Evolutionary conservation across 2,888 invertebrate genomes (phyloP).

Genomic region (Eupsilia transversa): DNA sequence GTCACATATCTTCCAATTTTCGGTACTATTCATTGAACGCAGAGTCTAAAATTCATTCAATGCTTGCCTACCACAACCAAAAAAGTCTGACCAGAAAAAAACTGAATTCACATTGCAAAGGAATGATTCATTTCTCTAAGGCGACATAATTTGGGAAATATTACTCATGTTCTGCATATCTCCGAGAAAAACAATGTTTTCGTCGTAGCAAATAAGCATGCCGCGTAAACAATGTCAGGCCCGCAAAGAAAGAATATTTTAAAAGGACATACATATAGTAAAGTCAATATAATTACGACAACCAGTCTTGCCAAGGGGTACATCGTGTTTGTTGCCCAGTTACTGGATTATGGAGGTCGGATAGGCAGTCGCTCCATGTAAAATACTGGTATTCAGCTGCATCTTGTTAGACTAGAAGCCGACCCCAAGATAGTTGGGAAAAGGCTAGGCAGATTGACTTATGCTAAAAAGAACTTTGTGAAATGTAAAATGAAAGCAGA

Average conservation of each 20-base stretch:
- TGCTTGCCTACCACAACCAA: neutral
- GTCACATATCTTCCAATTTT: neutral
- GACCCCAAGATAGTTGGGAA: too few species aligned
- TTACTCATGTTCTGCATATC: slow-evolving; percentile 15
- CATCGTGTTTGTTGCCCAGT: too few species aligned
- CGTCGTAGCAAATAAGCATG: neutral
- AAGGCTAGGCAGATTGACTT: too few species aligned
- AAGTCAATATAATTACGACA: too few species aligned
- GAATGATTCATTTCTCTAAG: neutral
- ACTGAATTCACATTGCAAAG: neutral
- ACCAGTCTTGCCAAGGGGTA: too few species aligned
- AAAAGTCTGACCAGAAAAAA: neutral
- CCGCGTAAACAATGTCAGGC: neutral
- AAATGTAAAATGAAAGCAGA: too few species aligned
- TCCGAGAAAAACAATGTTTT: slow-evolving; percentile 27
- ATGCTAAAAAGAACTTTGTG: too few species aligned
- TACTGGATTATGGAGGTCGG: too few species aligned
- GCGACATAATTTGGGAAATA: slow-evolving; percentile 2
- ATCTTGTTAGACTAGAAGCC: too few species aligned
- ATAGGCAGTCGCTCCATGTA: too few species aligned
- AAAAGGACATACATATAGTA: neutral
- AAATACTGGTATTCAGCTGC: too few species aligned
- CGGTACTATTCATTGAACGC: neutral
- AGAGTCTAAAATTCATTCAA: neutral
- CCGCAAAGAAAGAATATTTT: neutral